A percentile compares a stretch with the other conserved stretches of the same genome.
Conservation (phyloP, 2,113 vertebrate species). For the Pteropus alecto region DNA sequence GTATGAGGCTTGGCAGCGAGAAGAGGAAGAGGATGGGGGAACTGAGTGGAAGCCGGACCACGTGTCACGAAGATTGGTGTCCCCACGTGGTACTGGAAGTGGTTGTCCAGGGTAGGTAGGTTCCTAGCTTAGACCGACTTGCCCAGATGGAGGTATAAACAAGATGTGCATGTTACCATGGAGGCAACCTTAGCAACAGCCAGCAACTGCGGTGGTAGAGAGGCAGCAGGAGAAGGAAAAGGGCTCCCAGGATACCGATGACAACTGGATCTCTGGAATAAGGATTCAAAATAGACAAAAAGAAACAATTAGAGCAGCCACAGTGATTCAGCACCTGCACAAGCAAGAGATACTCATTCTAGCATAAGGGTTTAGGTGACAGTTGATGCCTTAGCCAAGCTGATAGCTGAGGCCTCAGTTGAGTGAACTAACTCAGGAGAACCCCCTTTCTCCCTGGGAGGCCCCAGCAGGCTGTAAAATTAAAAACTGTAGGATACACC, state of each 20-base stretch:
- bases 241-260: slow-evolving; percentile 80
- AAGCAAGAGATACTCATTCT: background rate
- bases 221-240: slow-evolving; percentile 62
- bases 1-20: slow-evolving; percentile 3
- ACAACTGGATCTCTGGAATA: slow-evolving; percentile 82
- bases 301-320: slow-evolving; percentile 48
- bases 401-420: background rate
- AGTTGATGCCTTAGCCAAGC: slow-evolving; percentile 2
- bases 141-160: slow-evolving; percentile 81
- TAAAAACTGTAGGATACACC: too few relatives aligned
- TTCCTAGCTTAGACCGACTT: slow-evolving; percentile 82
- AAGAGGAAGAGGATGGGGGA: slow-evolving; percentile 57
- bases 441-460: background rate
- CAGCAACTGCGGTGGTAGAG: slow-evolving; percentile 74
- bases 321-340: background rate
- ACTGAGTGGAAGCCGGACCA: slow-evolving; percentile 54
- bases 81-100: slow-evolving; percentile 52
- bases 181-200: slow-evolving; percentile 84
- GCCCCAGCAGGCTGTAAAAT: background rate
- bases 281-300: slow-evolving; percentile 75
- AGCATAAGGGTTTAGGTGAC: background rate
- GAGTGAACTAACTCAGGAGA: background rate
- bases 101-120: slow-evolving; percentile 46
- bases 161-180: slow-evolving; percentile 86
- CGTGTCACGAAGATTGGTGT: slow-evolving; percentile 64